phyloP scores from a whole-genome alignment of 2,113 vertebrate genomes.

The Nothocercus julius region DNA sequence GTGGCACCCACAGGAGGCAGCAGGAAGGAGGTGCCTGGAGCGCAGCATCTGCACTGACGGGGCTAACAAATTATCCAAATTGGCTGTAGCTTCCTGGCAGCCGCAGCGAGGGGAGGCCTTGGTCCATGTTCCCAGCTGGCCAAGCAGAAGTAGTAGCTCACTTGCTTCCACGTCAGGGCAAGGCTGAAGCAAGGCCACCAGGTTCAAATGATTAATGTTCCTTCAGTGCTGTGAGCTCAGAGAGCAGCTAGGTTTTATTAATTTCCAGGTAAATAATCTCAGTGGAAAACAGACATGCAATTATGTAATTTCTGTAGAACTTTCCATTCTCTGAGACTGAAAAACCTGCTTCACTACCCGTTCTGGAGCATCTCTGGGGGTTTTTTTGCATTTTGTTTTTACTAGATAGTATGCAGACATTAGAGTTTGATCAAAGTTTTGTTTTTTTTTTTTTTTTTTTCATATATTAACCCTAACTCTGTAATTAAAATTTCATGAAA shows the following conservation, averaged over 20 bases:
- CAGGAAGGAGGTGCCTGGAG: not conserved
- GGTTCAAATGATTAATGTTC: not conserved
- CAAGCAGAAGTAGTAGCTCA: not conserved
- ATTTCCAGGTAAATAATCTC: not conserved
- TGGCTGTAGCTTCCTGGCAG: not conserved
- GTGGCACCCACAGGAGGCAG: not conserved
- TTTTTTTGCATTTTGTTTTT: not conserved
- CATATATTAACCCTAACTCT: not conserved
- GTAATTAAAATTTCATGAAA: not conserved
- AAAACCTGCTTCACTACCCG: not conserved
- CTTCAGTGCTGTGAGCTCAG: not conserved
- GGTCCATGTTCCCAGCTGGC: not conserved
- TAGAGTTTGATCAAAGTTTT: not conserved
- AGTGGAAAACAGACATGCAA: not conserved
- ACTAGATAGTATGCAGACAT: not conserved
- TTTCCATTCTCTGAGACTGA: not conserved
- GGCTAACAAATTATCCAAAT: not conserved
- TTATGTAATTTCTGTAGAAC: not conserved
- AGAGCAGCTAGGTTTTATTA: not conserved
- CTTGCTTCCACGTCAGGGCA: not conserved
- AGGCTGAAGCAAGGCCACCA: not conserved
- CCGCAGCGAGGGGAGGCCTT: not conserved
- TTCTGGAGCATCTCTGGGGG: not conserved
- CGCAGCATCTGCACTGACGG: not conserved
- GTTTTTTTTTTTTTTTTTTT: not conserved